A percentile compares a stretch with the other conserved stretches of the same genome.
phyloP scores from a whole-genome alignment of 2,113 vertebrate genomes.

The Tachuris rubrigastra region DNA sequence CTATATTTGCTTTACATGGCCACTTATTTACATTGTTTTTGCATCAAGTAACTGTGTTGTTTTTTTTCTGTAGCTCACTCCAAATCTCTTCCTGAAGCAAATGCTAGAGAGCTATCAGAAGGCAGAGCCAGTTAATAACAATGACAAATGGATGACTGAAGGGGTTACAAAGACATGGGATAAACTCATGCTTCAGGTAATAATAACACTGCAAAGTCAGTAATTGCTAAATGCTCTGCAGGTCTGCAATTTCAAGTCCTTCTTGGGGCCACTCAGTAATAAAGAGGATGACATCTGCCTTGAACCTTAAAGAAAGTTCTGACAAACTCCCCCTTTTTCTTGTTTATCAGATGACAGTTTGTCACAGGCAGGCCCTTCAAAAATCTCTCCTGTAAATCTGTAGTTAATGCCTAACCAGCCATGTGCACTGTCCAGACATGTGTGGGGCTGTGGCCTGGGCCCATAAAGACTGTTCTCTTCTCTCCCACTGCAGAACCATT shows the following conservation, averaged over 20 bases:
- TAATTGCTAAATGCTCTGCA: constrained; percentile 17
- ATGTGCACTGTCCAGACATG: neutral
- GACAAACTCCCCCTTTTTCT: neutral
- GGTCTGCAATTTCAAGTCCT: constrained; percentile 19
- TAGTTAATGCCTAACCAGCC: neutral
- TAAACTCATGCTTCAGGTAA: constrained; percentile 78
- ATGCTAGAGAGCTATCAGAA: constrained; percentile 79
- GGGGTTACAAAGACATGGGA: constrained; percentile 76
- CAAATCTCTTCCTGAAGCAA: constrained; percentile 77
- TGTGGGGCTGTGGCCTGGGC: neutral
- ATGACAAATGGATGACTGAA: constrained; percentile 47
- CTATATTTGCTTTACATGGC: neutral
- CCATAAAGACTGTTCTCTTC: neutral
- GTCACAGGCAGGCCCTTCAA: neutral
- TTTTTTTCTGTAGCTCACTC: constrained; percentile 58
- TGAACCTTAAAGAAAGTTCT: neutral
- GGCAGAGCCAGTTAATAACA: constrained; percentile 52
- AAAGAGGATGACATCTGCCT: neutral
- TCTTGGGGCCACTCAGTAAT: neutral
- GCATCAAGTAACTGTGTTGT: neutral
- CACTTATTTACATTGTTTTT: neutral
- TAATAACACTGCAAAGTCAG: neutral
- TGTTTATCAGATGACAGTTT: neutral
- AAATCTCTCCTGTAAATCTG: neutral
- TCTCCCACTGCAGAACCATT: constrained; percentile 60